phyloP scores from a whole-genome alignment of 2,888 invertebrate species.

The Apocheima hispidaria region DNA sequence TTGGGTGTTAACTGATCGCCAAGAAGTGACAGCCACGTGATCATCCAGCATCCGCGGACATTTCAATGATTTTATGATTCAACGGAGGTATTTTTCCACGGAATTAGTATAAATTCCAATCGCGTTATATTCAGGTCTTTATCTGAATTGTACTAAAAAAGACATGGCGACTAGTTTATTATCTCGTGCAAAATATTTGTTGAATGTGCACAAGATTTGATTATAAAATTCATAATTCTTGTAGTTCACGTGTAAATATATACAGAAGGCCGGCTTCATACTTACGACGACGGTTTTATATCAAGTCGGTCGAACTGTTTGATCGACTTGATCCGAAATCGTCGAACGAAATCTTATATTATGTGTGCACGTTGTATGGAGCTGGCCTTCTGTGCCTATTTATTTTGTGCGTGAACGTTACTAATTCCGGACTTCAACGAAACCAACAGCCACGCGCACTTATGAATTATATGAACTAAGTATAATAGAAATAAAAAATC shows the following conservation, averaged over 20 bases:
- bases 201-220: background rate
- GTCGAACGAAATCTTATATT: no score
- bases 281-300: no score
- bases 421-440: background rate
- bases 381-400: background rate
- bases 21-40: background rate
- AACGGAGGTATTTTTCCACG: background rate
- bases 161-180: background rate
- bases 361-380: no score
- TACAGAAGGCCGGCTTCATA: no score
- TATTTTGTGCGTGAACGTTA: background rate
- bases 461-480: background rate
- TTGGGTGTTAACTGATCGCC: background rate
- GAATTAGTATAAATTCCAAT: constrained; percentile 5
- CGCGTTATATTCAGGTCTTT: constrained; percentile 4
- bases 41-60: no score
- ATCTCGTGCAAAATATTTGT: background rate
- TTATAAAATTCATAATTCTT: no score
- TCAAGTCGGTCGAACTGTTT: no score
- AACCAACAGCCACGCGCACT: background rate
- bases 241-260: no score
- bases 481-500: background rate
- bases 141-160: constrained; percentile 20
- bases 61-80: background rate
- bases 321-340: no score